Evolutionary conservation across 1,140 invertebrate genomes (phyloP).

Genomic region (Melitaea cinxia): DNA sequence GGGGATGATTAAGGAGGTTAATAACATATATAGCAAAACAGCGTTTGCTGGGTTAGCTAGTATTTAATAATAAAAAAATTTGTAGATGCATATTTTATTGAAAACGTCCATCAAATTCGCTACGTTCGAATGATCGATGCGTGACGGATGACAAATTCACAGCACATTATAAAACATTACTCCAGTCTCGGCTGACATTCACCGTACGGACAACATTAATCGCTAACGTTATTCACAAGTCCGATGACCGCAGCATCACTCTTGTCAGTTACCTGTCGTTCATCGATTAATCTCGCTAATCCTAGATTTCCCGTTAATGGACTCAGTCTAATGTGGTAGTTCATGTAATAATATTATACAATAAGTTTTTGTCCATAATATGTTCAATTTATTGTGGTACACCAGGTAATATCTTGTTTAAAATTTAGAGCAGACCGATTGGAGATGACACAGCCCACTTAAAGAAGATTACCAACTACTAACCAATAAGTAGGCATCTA

Average conservation of each 20-base stretch:
- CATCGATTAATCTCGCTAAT: slow-evolving; percentile 52
- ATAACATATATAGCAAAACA: no score
- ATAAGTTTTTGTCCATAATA: slow-evolving; percentile 3
- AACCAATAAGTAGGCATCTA: no score
- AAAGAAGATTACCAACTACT: no score
- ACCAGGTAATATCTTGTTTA: no score
- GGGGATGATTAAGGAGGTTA: no score
- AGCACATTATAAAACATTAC: slow-evolving; percentile 9
- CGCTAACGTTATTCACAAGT: slow-evolving; percentile 21
- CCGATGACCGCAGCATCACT: slow-evolving; percentile 40
- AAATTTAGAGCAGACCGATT: no score
- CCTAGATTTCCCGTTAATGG: slow-evolving; percentile 44
- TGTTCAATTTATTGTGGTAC: no score
- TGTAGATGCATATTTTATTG: no score
- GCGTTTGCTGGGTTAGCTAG: no score
- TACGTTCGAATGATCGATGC: slow-evolving; percentile 8
- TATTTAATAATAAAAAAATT: no score
- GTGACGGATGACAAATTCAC: slow-evolving; percentile 29
- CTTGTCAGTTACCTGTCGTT: slow-evolving; percentile 48
- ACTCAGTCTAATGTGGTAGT: slow-evolving; percentile 18
- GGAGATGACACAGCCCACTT: no score
- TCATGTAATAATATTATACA: slow-evolving; percentile 23
- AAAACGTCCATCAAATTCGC: no score
- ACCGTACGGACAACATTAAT: slow-evolving; percentile 11
- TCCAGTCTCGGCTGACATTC: not conserved